phyloP scores from a whole-genome alignment of 2,888 invertebrate genomes.

The Spilosoma lubricipeda region DNA sequence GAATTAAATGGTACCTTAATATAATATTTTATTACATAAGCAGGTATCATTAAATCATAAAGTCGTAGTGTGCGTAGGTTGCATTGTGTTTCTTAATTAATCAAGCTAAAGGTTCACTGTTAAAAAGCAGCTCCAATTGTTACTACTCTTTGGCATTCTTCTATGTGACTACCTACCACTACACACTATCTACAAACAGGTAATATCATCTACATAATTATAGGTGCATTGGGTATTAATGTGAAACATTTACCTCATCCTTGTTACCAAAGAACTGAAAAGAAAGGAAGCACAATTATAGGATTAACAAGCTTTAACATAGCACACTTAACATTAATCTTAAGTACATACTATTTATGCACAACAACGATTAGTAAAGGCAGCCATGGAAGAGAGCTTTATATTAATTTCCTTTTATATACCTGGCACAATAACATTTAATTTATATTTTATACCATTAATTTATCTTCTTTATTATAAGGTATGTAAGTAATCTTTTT shows the following conservation, averaged over 20 bases:
- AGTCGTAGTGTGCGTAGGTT: neutral
- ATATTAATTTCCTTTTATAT: neutral
- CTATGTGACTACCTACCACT: neutral
- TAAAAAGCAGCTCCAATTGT: neutral
- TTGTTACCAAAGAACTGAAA: slow-evolving; percentile 79
- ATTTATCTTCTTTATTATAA: no score
- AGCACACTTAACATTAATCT: slow-evolving; percentile 31
- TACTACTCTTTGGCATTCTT: neutral
- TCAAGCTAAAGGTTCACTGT: neutral
- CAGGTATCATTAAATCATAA: neutral
- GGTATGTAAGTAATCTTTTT: no score
- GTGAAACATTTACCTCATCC: slow-evolving; percentile 76
- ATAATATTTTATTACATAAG: neutral
- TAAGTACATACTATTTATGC: slow-evolving; percentile 10
- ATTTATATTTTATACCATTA: no score
- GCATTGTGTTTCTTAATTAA: neutral
- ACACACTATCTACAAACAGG: slow-evolving; percentile 19
- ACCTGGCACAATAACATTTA: neutral
- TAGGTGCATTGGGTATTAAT: slow-evolving; percentile 37
- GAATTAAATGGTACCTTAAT: neutral
- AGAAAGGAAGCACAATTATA: slow-evolving; percentile 63
- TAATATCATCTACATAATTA: slow-evolving; percentile 12
- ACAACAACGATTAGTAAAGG: slow-evolving; percentile 4
- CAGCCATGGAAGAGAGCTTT: slow-evolving; percentile 16
- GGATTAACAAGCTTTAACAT: slow-evolving; percentile 55